A percentile compares a stretch with the other conserved stretches of the same genome.
phyloP scores from a whole-genome alignment of 2,797 vertebrate species.

The Intellagama lesueurii region DNA sequence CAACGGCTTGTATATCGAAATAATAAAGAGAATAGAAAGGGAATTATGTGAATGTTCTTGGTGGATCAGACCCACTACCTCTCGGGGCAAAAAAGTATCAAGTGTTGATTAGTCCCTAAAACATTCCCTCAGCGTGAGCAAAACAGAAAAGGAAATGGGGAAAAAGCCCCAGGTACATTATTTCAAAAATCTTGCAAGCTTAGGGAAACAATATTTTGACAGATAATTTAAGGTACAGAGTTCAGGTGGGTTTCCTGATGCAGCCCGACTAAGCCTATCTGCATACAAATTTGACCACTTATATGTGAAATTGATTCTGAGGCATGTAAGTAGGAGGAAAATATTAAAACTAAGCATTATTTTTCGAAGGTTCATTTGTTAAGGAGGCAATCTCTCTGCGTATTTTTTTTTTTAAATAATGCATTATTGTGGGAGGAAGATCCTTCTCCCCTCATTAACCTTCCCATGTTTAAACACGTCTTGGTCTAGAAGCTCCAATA shows the following conservation, averaged over 20 bases:
- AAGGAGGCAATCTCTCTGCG: neutral
- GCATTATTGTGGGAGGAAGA: neutral
- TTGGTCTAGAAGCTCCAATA: no score
- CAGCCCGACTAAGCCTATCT: neutral
- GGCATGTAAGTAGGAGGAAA: neutral
- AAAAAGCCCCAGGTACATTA: neutral
- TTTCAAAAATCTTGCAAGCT: constrained; percentile 8
- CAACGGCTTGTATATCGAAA: no score
- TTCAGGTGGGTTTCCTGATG: neutral
- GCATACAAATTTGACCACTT: neutral
- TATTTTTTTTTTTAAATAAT: constrained; percentile 35
- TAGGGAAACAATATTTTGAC: constrained; percentile 26
- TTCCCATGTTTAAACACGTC: neutral
- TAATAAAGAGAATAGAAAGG: neutral
- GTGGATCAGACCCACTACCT: neutral
- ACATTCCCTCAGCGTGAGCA: neutral
- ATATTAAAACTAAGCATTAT: constrained; percentile 46
- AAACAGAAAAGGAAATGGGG: neutral
- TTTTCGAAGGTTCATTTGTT: constrained; percentile 31
- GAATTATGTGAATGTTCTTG: neutral
- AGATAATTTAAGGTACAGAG: neutral
- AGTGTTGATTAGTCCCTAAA: neutral
- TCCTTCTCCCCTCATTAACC: constrained; percentile 43
- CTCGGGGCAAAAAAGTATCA: neutral
- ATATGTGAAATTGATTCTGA: constrained; percentile 47